phyloP scores from a whole-genome alignment of 64 coral and sea anemone genomes.

The Orbicella faveolata region DNA sequence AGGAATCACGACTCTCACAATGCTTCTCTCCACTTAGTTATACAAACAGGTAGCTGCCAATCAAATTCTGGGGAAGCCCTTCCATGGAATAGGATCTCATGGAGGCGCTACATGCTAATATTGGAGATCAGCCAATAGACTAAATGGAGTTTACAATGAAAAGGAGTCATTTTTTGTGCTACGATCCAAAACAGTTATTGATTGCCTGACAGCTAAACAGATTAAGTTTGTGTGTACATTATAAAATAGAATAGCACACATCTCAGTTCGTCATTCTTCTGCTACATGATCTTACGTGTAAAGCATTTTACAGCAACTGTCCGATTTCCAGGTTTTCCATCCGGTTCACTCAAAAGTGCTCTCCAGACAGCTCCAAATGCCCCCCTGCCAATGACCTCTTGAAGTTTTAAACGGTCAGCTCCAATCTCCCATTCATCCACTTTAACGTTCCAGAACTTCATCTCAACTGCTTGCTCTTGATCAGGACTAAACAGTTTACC shows the following conservation, averaged over 20 bases:
- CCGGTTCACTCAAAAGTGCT: not conserved
- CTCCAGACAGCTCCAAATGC: conserved; percentile 7
- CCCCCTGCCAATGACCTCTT: not conserved
- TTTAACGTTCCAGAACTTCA: not conserved
- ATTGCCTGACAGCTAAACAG: too few species aligned
- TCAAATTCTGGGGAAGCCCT: too few species aligned
- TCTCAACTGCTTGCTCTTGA: not conserved
- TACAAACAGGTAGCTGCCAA: too few species aligned
- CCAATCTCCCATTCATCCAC: conserved; percentile 7
- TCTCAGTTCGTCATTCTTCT: not conserved
- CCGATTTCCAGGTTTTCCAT: not conserved
- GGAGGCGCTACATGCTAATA: too few species aligned
- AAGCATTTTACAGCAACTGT: not conserved
- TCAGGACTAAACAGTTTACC: not conserved
- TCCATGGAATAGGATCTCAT: too few species aligned
- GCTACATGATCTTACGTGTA: not conserved
- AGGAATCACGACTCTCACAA: too few species aligned
- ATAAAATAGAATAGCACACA: not conserved
- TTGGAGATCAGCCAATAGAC: too few species aligned
- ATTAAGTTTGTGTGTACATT: not conserved
- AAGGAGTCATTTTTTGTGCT: too few species aligned
- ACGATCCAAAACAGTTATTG: not conserved
- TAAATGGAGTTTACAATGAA: too few species aligned
- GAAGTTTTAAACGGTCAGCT: not conserved
- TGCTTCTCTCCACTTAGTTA: too few species aligned